Base-by-base conservation (phyloP, 1,140 invertebrate species). In the Drosophila mojavensis region DNA sequence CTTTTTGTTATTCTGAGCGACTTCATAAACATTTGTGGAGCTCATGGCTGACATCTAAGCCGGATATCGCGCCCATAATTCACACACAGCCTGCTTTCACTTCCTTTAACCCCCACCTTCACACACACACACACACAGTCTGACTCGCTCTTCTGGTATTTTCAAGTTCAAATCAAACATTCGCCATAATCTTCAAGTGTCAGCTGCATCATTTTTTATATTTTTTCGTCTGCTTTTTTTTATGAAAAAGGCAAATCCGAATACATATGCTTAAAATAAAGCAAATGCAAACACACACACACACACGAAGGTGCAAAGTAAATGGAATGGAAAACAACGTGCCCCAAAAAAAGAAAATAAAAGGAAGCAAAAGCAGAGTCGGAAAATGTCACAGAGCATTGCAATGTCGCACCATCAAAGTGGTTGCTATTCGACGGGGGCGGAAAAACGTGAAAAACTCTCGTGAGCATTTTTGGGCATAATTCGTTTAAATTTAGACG, bases 101-200 rank as follows among this genome's bases (percentile, higher is more conserved):
- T 55, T 55, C 53, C 53, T 55, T 11, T 30, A 33, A 15, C 53
- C 53, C 13, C 7, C 30, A 4, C 2, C 28, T n/a, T 17, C 63
- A 33, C 17, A 53, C 54, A 45, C 54, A 28, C 39, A 39, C 13
- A 26, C 53, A 58, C 28, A 11, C 28, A 53, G 15, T 11, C 64
- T 26, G 62, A 73, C 67, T 78, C 80, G 64, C 75, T 76, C 41
- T 60, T 28, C 30, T 58, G n/a, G 28, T 33, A 1, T 47, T 89
- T 88, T 89, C 84, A 89, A 89, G 84, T 89, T 89, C 84, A 89
- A 90, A 77, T 73, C 84, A 89, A 89, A 88, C 84, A 88, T 89
- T 89, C 73, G 84, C 77, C 66, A 75, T 89, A 89, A 89, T 89
- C 84, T 72, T 73, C 66, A 63, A 73, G 77, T 82, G 74, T 83